Evolutionary conservation across 1,140 invertebrate species (phyloP).

Genomic region (Nebria ingens): DNA sequence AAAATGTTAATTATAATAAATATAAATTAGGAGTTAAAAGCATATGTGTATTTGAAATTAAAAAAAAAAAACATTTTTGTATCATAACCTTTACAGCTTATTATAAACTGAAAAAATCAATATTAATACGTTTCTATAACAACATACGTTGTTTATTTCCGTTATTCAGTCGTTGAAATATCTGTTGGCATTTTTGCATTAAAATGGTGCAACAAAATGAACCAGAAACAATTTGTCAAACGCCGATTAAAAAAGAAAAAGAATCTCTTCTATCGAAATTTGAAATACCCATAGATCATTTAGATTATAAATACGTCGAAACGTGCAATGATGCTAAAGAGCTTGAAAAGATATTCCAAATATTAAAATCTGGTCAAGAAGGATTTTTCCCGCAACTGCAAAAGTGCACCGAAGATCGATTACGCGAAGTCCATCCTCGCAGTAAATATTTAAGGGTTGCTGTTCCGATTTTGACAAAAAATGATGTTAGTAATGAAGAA

Average conservation of each 20-base stretch:
- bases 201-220: not conserved
- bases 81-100: no score
- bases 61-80: no score
- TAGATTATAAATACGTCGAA: slow-evolving; percentile 48
- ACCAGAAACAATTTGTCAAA: not conserved
- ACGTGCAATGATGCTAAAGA: slow-evolving; percentile 40
- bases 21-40: no score
- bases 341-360: slow-evolving; percentile 47
- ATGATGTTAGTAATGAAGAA: slow-evolving; percentile 32
- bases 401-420: slow-evolving; percentile 41
- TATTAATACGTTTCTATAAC: no score
- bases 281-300: slow-evolving; percentile 44
- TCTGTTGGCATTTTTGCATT: not conserved
- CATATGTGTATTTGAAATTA: no score
- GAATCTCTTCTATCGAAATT: slow-evolving; percentile 41
- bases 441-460: slow-evolving; percentile 41
- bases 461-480: slow-evolving; percentile 36
- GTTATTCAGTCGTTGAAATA: no score
- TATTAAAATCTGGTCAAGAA: slow-evolving; percentile 56
- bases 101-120: no score
- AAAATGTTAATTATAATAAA: no score
- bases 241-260: slow-evolving; percentile 18
- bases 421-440: slow-evolving; percentile 40
- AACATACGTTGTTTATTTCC: no score
- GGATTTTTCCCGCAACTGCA: slow-evolving; percentile 50